Evolutionary conservation across 2,888 invertebrate genomes (phyloP).

Genomic region (Leptodirus hochenwartii): DNA sequence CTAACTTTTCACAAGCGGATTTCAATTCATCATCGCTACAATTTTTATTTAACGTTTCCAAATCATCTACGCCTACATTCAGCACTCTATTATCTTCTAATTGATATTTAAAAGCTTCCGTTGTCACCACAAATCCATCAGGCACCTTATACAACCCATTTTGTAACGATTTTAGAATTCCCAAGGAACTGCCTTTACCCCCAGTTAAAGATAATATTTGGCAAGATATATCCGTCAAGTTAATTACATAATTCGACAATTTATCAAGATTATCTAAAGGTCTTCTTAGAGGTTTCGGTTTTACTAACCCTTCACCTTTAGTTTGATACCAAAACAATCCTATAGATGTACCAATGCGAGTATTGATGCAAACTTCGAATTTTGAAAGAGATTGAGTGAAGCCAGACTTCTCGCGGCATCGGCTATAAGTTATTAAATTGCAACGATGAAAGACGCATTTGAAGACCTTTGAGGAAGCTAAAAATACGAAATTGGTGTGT

Average conservation of each 20-base stretch:
- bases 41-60: constrained; percentile 30
- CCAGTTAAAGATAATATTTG: constrained; percentile 42
- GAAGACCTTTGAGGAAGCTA: constrained; percentile 12
- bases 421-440: no score
- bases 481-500: background rate
- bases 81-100: constrained; percentile 30
- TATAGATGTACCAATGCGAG: constrained; percentile 23
- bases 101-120: constrained; percentile 39
- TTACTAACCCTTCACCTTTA: constrained; percentile 13
- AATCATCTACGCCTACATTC: constrained; percentile 28
- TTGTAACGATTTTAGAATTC: constrained; percentile 33
- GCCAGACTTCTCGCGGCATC: no score
- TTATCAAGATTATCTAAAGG: constrained; percentile 1
- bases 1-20: constrained; percentile 31
- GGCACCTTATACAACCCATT: constrained; percentile 37
- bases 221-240: constrained; percentile 22
- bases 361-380: constrained; percentile 23
- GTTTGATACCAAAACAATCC: constrained; percentile 24
- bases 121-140: constrained; percentile 51
- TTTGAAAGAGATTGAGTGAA: no score
- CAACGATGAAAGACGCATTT: constrained; percentile 17
- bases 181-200: constrained; percentile 64
- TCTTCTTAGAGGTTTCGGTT: background rate
- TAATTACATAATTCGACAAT: background rate
- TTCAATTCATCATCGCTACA: constrained; percentile 31